phyloP scores from a whole-genome alignment of 2,888 invertebrate species.

The Stomorhina lunata region DNA sequence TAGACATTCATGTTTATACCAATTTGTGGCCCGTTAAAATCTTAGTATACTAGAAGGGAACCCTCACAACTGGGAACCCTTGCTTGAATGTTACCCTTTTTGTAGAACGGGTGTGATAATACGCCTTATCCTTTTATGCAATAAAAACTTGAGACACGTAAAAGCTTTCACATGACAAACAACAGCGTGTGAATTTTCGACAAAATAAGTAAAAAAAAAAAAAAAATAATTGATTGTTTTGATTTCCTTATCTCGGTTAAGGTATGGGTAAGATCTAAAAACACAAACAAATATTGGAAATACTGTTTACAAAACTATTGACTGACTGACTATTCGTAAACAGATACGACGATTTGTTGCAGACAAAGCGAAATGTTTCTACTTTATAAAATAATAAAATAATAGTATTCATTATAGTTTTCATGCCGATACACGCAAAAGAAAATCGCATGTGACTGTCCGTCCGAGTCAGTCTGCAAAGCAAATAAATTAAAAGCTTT shows the following conservation, averaged over 20 bases:
- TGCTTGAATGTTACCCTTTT: too few relatives aligned
- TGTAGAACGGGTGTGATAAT: not conserved
- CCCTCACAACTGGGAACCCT: too few relatives aligned
- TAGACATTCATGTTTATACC: too few relatives aligned
- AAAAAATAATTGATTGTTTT: not conserved
- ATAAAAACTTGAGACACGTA: not conserved
- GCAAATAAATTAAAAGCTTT: constrained; percentile 30
- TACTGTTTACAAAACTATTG: not conserved
- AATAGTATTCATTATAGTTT: too few relatives aligned
- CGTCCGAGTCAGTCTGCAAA: constrained; percentile 33
- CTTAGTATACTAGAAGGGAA: too few relatives aligned
- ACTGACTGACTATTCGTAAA: too few relatives aligned
- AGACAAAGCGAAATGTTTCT: too few relatives aligned
- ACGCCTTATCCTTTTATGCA: not conserved
- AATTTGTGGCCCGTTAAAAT: too few relatives aligned
- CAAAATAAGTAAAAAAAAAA: not conserved
- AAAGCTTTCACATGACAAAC: not conserved
- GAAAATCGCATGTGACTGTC: not conserved
- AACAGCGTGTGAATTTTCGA: not conserved
- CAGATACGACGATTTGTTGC: too few relatives aligned
- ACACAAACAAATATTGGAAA: not conserved
- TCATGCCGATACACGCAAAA: too few relatives aligned
- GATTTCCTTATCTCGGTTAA: constrained; percentile 2
- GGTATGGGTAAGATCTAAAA: not conserved
- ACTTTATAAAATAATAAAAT: too few relatives aligned